A percentile compares a stretch with the other conserved stretches of the same genome.
These are phyloP conservation scores for Cosmia pyralina DNA, from an alignment of 2,888 invertebrate species.

Conservation along the genomic window DNA sequence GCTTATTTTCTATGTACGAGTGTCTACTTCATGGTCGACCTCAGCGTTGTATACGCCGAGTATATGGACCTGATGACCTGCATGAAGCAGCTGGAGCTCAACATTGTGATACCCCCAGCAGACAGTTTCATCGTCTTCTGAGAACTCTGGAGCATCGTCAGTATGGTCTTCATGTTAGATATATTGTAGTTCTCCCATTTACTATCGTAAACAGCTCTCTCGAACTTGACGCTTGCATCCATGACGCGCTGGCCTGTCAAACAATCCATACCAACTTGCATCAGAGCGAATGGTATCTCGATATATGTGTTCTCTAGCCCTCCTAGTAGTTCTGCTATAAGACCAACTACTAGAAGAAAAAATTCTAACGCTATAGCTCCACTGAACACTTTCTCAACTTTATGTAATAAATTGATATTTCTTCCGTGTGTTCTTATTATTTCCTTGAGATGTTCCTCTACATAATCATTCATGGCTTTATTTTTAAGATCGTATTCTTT, in stretches of 20 bases:
- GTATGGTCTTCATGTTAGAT: slow-evolving; percentile 67
- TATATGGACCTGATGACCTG: slow-evolving; percentile 74
- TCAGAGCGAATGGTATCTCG: slow-evolving; percentile 72
- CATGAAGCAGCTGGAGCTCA: slow-evolving; percentile 75
- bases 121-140: slow-evolving; percentile 77
- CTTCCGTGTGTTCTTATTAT: slow-evolving; percentile 54
- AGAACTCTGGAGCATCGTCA: slow-evolving; percentile 75
- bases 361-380: slow-evolving; percentile 74
- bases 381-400: slow-evolving; percentile 68
- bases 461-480: slow-evolving; percentile 45
- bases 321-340: slow-evolving; percentile 74
- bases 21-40: slow-evolving; percentile 67
- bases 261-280: slow-evolving; percentile 72
- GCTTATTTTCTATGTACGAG: background rate
- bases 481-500: slow-evolving; percentile 7
- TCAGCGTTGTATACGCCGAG: slow-evolving; percentile 77
- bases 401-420: slow-evolving; percentile 66
- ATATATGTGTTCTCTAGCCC: slow-evolving; percentile 74
- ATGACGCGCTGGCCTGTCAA: slow-evolving; percentile 68
- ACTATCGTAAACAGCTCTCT: slow-evolving; percentile 65
- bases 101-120: slow-evolving; percentile 74
- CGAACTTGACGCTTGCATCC: slow-evolving; percentile 65
- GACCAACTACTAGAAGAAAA: slow-evolving; percentile 65
- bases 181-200: slow-evolving; percentile 68
- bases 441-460: slow-evolving; percentile 40